Evolutionary conservation across 2,113 vertebrate species (phyloP), one percentile per base, ranked within the genome.

Genomic region (Daubentonia madagascariensis): DNA sequence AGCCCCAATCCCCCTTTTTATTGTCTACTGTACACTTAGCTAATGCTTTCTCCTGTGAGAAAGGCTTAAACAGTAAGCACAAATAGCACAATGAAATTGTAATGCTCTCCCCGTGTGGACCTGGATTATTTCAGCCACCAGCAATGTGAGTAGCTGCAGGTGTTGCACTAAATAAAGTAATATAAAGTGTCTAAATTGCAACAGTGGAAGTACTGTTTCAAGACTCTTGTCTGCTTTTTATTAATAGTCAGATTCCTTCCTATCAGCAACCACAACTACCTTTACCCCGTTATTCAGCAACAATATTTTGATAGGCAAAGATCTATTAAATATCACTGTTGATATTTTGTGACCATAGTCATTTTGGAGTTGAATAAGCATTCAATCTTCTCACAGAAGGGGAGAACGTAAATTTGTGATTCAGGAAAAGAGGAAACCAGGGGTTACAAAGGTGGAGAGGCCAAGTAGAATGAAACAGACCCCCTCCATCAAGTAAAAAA

Each of bases 391-490:
- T 99, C 98, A 98, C 98, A 99, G 98, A 99, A 99, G 98, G 98
- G 98, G 98, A 99, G 98, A 99, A 98, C 98, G 98, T 99, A 99
- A 99, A 99, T 98, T 98, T 98, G 98, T 97, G 98, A 99, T 99
- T 99, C 98, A 98, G 98, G 98, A 98, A 99, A 99, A 99, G 98
- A 99, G 99, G 99, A 99, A 99, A 99, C 99, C 99, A 99, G 98
- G 97, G 99, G 99, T 99, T 99, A 99, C 98, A 98, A 98, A 99
- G 99, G 99, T 99, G 99, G 98, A 98, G 98, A 99, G 99, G 99
- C 98, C 99, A 99, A 98, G 98, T 98, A 99, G 98, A 99, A 99
- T 98, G 99, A 99, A 99, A 98, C 98, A 99, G 99, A 99, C 99
- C 98, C 99, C 98, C 99, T 99, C 99, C 99, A 97, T 99, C 99